phyloP scores from a whole-genome alignment of 1,140 invertebrate genomes.

The Limonius californicus region DNA sequence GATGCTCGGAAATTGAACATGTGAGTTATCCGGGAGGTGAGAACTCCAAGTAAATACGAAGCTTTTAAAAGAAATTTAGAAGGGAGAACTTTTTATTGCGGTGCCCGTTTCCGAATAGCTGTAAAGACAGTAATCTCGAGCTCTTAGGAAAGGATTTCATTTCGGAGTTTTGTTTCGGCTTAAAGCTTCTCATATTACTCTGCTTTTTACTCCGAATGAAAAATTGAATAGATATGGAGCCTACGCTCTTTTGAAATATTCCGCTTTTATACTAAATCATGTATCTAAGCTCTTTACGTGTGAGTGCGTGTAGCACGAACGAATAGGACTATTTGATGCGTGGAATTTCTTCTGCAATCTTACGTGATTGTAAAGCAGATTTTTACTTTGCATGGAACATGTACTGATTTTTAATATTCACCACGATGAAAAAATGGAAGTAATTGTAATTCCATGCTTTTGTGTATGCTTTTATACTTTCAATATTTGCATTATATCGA shows the following conservation, averaged over 20 bases:
- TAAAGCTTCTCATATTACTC: conserved; percentile 3
- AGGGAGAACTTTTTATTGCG: conserved; percentile 11
- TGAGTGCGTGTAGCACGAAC: too few relatives aligned
- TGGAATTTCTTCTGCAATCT: too few relatives aligned
- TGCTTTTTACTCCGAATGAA: background rate
- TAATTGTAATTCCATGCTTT: too few relatives aligned
- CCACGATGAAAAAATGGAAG: too few relatives aligned
- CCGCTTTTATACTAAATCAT: background rate
- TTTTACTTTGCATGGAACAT: too few relatives aligned
- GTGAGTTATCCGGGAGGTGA: conserved; percentile 12
- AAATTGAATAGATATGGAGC: background rate
- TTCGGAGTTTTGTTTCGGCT: conserved; percentile 6
- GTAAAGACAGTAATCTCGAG: conserved; percentile 8
- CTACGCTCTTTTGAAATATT: background rate
- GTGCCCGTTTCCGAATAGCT: conserved; percentile 11
- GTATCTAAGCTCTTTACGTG: background rate
- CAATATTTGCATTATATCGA: too few relatives aligned
- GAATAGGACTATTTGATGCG: too few relatives aligned
- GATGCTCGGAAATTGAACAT: conserved; percentile 10
- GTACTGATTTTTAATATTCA: too few relatives aligned
- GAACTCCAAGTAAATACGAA: conserved; percentile 11
- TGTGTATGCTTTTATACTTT: too few relatives aligned
- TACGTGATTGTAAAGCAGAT: too few relatives aligned
- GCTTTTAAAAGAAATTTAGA: conserved; percentile 14
- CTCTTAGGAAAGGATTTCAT: conserved; percentile 4